Evolutionary conservation across 1,140 invertebrate species (phyloP), one percentile per base, ranked within the genome.

Genomic region (Bombus superbus): DNA sequence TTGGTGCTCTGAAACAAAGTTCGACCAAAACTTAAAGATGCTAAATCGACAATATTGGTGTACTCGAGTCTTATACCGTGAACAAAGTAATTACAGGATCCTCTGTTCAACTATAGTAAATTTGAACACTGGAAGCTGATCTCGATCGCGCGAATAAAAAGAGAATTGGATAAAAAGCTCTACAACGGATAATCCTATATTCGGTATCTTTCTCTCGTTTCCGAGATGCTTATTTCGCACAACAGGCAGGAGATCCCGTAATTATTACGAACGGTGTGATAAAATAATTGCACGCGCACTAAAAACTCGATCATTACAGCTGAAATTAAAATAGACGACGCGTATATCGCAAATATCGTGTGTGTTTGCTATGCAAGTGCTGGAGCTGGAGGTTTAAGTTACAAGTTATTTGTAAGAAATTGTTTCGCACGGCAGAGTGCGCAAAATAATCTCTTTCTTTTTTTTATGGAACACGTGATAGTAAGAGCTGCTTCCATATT

Each of bases 371-470:
- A 13, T 47, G 81, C 73, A 53, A 83, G 81, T 83, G 81, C 72
- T 76, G 81, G 59, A 68, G 59, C 81, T 76, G 81, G 59, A 68
- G 59, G 72, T 75, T 76, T 75, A 53, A 75, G 22, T 73, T 38
- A 15, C 22, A 57, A n/a, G 11, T 75, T 35, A 74, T 3, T 73
- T n/a, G 3, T 35, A 76, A 42, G n/a, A 78, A 25, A n/a, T 10
- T 42, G 35, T 62, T 38, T 38, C 8, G 9, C 62, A 53, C 47
- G 47, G 47, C 47, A 53, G 47, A 53, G 22, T 22, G 47, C 47
- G 2, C 18, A 53, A 53, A 53, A 53, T 53, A 53, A 53, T 53
- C 18, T 38, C 47, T 76, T n/a, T 10, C 11, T 57, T 18, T 35
- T 10, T 25, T 66, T 15, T 18, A n/a, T 40, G 80, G 53, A 47